These are phyloP conservation scores for Smittia aterrima DNA, from an alignment of 2,888 invertebrate species.

Conservation along the genomic window DNA sequence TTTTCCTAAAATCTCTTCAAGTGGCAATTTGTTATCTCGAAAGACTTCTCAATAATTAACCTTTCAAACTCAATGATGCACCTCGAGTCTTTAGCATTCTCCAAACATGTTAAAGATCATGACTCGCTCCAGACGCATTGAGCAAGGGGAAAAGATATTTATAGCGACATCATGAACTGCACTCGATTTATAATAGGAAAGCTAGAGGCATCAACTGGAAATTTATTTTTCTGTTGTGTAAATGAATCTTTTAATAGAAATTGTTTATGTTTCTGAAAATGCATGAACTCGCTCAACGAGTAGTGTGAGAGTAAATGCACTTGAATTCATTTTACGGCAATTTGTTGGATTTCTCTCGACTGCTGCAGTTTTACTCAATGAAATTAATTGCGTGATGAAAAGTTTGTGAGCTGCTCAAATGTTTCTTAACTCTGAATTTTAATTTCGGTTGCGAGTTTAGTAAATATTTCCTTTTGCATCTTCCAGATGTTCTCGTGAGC, in stretches of 20 bases:
- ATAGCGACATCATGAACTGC: neutral
- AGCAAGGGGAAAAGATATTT: neutral
- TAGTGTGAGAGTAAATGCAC: neutral
- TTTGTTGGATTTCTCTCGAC: no score
- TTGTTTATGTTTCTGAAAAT: neutral
- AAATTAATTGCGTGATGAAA: no score
- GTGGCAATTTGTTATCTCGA: neutral
- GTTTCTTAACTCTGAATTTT: no score
- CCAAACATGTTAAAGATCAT: neutral
- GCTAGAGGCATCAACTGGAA: neutral
- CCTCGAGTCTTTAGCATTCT: neutral
- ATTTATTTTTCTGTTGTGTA: conserved; percentile 1
- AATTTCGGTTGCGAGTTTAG: no score
- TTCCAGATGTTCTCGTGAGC: neutral
- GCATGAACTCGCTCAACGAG: neutral
- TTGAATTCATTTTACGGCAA: conserved; percentile 3
- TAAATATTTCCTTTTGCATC: no score
- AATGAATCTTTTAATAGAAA: conserved; percentile 7
- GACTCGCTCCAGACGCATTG: neutral
- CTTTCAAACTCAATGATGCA: neutral
- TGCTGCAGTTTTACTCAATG: no score
- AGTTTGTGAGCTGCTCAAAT: no score
- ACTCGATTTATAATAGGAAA: neutral
- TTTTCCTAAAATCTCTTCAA: neutral
- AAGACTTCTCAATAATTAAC: neutral